Base-by-base conservation (phyloP, 2,797 vertebrate genomes). In the Mastacembelus armatus region DNA sequence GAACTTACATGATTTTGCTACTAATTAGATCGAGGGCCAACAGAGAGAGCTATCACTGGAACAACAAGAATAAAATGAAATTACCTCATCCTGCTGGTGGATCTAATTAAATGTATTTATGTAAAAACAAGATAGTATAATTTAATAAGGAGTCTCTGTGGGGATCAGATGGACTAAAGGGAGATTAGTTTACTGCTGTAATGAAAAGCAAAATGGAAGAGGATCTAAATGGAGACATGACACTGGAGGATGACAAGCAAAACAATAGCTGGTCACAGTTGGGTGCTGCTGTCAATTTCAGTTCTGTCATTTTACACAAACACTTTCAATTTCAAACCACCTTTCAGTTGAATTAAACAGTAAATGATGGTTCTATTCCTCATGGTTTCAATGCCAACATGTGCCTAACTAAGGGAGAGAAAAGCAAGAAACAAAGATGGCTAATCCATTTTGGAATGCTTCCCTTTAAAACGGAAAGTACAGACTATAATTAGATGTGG, bases 401-500 rank as follows among this genome's bases (percentile, higher is more conserved):
- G 19, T 10, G 16, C 15, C 27, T n/a, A 64, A 78, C 33, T 18
- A 60, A 78, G 75, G 9, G 11, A 24, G 24, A 71, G 36, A 45
- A 71, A 71, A 62, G 59, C 52, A 60, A 65, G 75, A 69, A 63
- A 88, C 29, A 80, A 75, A 59, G 52, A 75, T 61, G 51, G 59
- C 67, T 81, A 80, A 83, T 90, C 68, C 71, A 50, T 78, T 90
- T 85, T 73, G 81, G 68, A 87, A 87, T 77, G 57, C 82, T 45
- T 78, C 82, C 77, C 79, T 81, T 81, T 77, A 19, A 77, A 81
- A 79, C 27, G 61, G 40, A 77, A 66, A 77, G 72, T 76, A 73
- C 70, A 80, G 39, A 74, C 77, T 86, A 73, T 89, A 90, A 88
- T 93, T 86, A 80, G 60, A 39, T 63, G 27, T 68, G 86, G 64